Percentiles rank a stretch among this genome's conserved stretches.
These are phyloP conservation scores for Microctenopoma steveboyesi DNA, from an alignment of 2,797 vertebrate genomes.

Conservation along the genomic window DNA sequence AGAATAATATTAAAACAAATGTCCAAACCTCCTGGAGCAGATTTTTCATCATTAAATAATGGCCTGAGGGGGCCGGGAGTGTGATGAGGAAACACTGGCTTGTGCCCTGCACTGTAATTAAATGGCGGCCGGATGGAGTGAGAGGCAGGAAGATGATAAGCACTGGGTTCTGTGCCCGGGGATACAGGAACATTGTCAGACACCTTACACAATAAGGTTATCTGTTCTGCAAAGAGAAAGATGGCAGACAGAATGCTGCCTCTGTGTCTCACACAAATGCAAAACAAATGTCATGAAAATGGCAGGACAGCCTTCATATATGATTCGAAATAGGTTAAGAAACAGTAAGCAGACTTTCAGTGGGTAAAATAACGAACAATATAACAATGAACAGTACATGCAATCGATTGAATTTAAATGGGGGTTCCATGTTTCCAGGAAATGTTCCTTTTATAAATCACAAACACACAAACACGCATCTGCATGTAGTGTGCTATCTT, in stretches of 20 bases:
- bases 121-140: constrained; percentile 70
- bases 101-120: constrained; percentile 75
- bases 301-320: not conserved
- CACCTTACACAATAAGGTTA: constrained; percentile 76
- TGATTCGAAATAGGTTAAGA: constrained; percentile 1
- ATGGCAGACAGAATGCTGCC: constrained; percentile 39
- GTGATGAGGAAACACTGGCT: constrained; percentile 62
- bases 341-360: not conserved
- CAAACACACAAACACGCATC: not conserved
- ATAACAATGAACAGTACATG: not conserved
- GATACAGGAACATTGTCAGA: constrained; percentile 69
- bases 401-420: not conserved
- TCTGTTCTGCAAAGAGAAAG: constrained; percentile 58
- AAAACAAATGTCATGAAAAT: not conserved
- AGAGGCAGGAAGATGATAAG: constrained; percentile 74
- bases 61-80: constrained; percentile 63
- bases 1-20: constrained; percentile 63
- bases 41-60: constrained; percentile 81
- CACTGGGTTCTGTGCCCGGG: constrained; percentile 60
- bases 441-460: too few relatives aligned
- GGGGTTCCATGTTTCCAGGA: too few relatives aligned
- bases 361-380: not conserved
- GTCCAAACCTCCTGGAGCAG: constrained; percentile 56
- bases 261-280: constrained; percentile 1
- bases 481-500: not conserved